These are phyloP conservation scores for Lithophane socia DNA, from an alignment of 2,888 invertebrate species.

Conservation along the genomic window DNA sequence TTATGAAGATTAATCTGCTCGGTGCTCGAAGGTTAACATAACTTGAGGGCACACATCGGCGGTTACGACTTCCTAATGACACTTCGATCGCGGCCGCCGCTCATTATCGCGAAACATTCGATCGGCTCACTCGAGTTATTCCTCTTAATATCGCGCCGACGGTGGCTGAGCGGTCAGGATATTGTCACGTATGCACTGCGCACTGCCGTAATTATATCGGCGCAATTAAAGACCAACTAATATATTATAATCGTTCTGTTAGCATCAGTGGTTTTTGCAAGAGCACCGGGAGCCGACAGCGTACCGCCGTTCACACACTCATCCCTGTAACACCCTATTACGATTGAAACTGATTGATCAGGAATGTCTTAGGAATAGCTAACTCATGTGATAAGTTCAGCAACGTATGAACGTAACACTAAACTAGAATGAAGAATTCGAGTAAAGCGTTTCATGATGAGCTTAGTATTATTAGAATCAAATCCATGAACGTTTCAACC, in stretches of 20 bases:
- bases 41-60: conserved; percentile 86
- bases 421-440: conserved; percentile 35
- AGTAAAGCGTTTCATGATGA: conserved; percentile 34
- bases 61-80: conserved; percentile 90
- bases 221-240: conserved; percentile 89
- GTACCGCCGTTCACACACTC: conserved; percentile 79
- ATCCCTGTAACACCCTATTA: conserved; percentile 80
- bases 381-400: conserved; percentile 44
- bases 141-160: conserved; percentile 88
- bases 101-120: conserved; percentile 89
- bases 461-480: not conserved
- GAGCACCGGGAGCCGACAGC: conserved; percentile 81
- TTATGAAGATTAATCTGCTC: conserved; percentile 86
- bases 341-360: conserved; percentile 79
- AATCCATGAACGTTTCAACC: conserved; percentile 11
- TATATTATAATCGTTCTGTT: conserved; percentile 90
- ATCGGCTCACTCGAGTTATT: conserved; percentile 87
- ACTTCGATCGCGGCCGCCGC: conserved; percentile 87
- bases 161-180: conserved; percentile 84
- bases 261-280: conserved; percentile 87
- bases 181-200: conserved; percentile 88
- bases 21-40: conserved; percentile 82
- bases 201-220: conserved; percentile 89
- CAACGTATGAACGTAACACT: conserved; percentile 17
- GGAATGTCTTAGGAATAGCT: conserved; percentile 75